Base-by-base conservation (phyloP, 2,797 vertebrate genomes). In the Mallotus villosus region DNA sequence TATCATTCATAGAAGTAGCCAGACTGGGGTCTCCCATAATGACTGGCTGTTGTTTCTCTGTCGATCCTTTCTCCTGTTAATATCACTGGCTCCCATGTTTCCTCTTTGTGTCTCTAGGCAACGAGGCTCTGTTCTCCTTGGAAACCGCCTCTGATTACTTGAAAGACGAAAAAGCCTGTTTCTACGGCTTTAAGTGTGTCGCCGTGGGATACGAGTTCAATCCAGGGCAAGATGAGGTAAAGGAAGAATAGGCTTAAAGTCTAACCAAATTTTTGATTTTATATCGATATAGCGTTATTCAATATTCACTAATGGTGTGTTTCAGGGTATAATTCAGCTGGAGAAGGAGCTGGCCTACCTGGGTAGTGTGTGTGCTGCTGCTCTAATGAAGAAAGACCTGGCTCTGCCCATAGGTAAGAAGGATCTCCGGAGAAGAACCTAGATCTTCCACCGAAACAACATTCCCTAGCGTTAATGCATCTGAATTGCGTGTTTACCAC, bases 71-170 rank as follows among this genome's bases (percentile, higher is more conserved):
- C 75, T 73, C 77, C 63, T 60, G 27, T 49, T 14, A 57, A 5
- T 14, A 11, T 55, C 37, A 67, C 17, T 41, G 75, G 74, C 29
- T 34, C 21, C n/a, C 25, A 11, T 71, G 27, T 71, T 72, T 68
- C 4, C 77, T 79, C 81, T 34, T 34, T 87, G 0, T 80, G 0
- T 77, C 83, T 51, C 71, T 88, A 99, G 98, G 98, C 86, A 99
- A 99, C 59, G 98, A 99, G 90, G 95, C 96, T 41, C 93, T 99
- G 37, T 98, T 99, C 90, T 99, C 98, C 46, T 82, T 99, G 87
- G 98, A 99, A 90, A 99, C 98, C 0, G 98, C 98, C 1, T 99
- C 98, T 16, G 98, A 99, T 91, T 99, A 99, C 46, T 97, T 99
- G 49, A 99, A 99, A 91, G 98, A 99, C 87, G 98, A 99, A 82